Evolutionary conservation across 1,140 invertebrate genomes (phyloP), one percentile per base, ranked within the genome.

Genomic region (Drosophila trapezifrons): DNA sequence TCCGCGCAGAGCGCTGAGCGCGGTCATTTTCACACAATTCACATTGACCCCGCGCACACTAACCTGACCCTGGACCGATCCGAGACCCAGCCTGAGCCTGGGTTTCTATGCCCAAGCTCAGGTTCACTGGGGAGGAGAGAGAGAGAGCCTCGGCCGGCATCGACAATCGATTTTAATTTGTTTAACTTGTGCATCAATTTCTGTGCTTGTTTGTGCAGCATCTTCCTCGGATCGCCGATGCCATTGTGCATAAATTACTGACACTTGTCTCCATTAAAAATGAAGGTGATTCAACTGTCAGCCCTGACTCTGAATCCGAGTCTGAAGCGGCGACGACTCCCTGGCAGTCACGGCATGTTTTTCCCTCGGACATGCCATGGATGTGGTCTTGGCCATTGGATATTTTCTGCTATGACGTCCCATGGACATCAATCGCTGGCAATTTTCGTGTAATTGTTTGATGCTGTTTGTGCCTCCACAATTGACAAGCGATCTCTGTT

Each of bases 241-340:
- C 45, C 64, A 71, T 89, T 89, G 84, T 89, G 84, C 80, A 87
- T 90, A 90, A 90, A 90, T 90, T 90, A 87, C 87, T 81, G 87
- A 90, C 87, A 90, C 87, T 90, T 90, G 87, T 90, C 87, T 90
- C 87, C 80, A 81, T 87, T 90, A 89, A 89, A 89, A 89, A 89
- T 89, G 84, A 89, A 89, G 84, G 84, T 89, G 84, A 89, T 89
- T 89, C 84, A 89, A 90, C 80, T 89, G 84, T 74, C 76, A 74
- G 81, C 51, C 51, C 59, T 51, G 79, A 82, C 79, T 83, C 67
- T 81, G 72, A 67, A 47, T 82, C 38, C 40, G 40, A 37, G 54
- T 37, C 35, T 1, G 55, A 54, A 29, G 38, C 37, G 15, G 43
- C 38, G 22, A 38, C 37, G 65, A 64, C 59, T 67, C 59, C 67